phyloP scores from a whole-genome alignment of 2,113 vertebrate genomes.

The Ophthalmolycus amberensis region DNA sequence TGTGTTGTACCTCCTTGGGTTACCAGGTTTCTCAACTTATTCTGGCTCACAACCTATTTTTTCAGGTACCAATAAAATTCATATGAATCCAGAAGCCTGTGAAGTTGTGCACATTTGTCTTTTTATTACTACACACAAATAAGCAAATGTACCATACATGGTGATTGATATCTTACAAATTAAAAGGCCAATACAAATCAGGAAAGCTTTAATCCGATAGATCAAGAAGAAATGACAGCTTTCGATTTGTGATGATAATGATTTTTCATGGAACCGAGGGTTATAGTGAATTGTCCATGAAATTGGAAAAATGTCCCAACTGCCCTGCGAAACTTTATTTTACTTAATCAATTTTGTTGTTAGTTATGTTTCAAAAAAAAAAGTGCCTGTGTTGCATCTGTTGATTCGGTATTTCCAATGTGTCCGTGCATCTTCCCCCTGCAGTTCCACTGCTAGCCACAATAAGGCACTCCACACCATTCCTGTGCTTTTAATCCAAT shows the following conservation, averaged over 20 bases:
- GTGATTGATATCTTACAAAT: neutral
- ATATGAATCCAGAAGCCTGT: neutral
- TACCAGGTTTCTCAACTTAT: constrained; percentile 10
- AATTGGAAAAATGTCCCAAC: neutral
- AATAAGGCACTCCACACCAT: constrained; percentile 63
- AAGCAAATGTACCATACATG: neutral
- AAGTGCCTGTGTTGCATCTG: neutral
- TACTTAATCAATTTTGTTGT: neutral
- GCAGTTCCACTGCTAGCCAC: constrained; percentile 67
- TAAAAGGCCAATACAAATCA: neutral
- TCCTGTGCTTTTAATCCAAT: constrained; percentile 44
- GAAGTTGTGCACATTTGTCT: neutral
- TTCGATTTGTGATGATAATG: neutral
- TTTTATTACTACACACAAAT: neutral
- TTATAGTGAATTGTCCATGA: neutral
- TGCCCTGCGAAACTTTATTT: neutral
- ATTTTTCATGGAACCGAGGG: neutral
- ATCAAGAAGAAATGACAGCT: neutral
- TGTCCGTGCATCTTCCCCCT: constrained; percentile 12
- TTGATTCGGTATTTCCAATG: neutral
- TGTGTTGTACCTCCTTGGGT: neutral
- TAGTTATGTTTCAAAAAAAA: neutral
- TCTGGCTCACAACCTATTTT: neutral
- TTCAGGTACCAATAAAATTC: neutral
- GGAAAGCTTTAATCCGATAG: neutral